phyloP scores from a whole-genome alignment of 2,113 vertebrate species.

The Desmodus rotundus region DNA sequence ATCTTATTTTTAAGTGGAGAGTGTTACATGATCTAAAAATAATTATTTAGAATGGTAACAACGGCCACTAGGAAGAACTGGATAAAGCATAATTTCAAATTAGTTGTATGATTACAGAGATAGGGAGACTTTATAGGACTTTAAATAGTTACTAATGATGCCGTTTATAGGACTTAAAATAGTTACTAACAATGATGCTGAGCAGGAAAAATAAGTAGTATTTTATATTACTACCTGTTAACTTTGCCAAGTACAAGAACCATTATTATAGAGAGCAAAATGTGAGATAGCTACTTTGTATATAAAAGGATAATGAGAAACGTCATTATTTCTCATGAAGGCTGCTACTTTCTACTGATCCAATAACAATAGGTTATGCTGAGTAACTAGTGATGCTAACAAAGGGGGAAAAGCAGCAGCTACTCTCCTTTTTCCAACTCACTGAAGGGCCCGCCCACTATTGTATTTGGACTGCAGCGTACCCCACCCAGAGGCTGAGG shows the following conservation, averaged over 20 bases:
- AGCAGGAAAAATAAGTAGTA: background rate
- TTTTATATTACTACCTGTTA: background rate
- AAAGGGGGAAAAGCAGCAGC: background rate
- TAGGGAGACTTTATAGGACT: background rate
- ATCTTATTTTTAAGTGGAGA: background rate
- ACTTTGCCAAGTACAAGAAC: background rate
- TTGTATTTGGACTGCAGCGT: background rate
- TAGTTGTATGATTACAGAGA: background rate
- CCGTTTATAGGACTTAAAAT: background rate
- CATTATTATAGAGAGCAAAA: constrained; percentile 9
- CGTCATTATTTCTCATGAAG: background rate
- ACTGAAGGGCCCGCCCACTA: background rate
- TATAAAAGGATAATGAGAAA: background rate
- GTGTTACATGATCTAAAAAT: background rate
- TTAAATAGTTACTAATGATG: background rate
- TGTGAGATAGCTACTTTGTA: background rate
- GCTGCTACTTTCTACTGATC: background rate
- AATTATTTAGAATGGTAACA: constrained; percentile 24
- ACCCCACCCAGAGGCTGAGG: background rate
- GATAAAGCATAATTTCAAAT: constrained; percentile 10
- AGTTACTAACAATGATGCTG: background rate
- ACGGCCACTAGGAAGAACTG: background rate
- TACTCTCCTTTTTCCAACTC: background rate
- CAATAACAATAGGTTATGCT: background rate
- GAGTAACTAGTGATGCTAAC: background rate